phyloP scores from a whole-genome alignment of 2,113 vertebrate genomes.

The Dipodomys stephensi region DNA sequence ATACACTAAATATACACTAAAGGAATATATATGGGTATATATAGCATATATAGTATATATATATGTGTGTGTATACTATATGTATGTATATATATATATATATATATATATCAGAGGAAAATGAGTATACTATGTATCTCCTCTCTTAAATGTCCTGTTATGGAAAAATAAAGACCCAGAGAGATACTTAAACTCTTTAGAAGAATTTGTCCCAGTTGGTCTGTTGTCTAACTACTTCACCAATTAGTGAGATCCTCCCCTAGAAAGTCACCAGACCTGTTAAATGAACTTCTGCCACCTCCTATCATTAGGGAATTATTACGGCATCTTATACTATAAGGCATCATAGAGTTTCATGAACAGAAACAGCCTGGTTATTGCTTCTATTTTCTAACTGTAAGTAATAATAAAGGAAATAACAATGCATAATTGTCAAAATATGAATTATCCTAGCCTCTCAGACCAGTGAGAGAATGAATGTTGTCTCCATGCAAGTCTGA shows the following conservation, averaged over 20 bases:
- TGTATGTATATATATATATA: too few species aligned
- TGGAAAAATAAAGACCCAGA: not conserved
- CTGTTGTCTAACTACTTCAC: not conserved
- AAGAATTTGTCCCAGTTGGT: not conserved
- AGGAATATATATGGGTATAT: too few species aligned
- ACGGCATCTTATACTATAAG: not conserved
- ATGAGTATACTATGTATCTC: too few species aligned
- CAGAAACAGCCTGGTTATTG: not conserved
- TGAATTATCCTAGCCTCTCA: not conserved
- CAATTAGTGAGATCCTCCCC: too few species aligned
- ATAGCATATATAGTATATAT: too few species aligned
- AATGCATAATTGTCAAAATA: not conserved
- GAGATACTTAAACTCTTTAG: not conserved
- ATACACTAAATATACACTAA: too few species aligned
- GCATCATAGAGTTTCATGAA: not conserved
- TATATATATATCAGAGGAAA: too few species aligned
- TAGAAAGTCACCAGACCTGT: too few species aligned
- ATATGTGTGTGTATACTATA: too few species aligned
- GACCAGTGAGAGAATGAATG: not conserved
- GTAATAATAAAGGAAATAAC: not conserved
- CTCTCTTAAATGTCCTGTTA: not conserved
- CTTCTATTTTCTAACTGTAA: not conserved
- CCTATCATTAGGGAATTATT: not conserved
- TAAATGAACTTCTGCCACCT: not conserved
- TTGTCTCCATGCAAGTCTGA: not conserved